These are phyloP conservation scores for Buathra laborator DNA, from an alignment of 2,888 invertebrate genomes.

Conservation along the genomic window DNA sequence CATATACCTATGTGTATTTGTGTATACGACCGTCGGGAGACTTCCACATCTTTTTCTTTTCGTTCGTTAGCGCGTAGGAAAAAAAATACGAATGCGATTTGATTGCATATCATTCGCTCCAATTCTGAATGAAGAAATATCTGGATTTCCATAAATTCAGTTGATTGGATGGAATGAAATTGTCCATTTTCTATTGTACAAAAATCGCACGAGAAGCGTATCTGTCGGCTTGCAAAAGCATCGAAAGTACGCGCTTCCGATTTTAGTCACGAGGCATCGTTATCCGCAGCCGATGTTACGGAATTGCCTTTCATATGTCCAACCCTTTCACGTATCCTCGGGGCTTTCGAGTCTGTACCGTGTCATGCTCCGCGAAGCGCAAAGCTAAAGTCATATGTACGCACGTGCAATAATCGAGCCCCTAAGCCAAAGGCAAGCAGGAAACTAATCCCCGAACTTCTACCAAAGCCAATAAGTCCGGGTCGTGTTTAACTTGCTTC, in stretches of 20 bases:
- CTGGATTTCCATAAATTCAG: too few relatives aligned
- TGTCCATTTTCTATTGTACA: too few relatives aligned
- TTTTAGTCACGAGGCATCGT: background rate
- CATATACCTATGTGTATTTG: slow-evolving; percentile 13
- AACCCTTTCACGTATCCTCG: slow-evolving; percentile 12
- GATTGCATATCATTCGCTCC: background rate
- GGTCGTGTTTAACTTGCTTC: slow-evolving; percentile 63
- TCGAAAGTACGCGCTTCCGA: too few relatives aligned
- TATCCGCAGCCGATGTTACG: background rate
- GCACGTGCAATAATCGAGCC: slow-evolving; percentile 55
- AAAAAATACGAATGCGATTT: too few relatives aligned
- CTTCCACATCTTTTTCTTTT: background rate
- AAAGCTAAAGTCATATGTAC: slow-evolving; percentile 31
- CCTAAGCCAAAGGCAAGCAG: slow-evolving; percentile 46
- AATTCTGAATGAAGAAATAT: background rate
- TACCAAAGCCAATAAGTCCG: slow-evolving; percentile 62
- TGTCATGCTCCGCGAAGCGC: slow-evolving; percentile 13
- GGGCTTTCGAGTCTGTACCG: background rate
- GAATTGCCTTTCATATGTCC: slow-evolving; percentile 12
- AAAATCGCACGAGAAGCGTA: background rate
- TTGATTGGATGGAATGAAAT: too few relatives aligned
- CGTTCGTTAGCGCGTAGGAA: too few relatives aligned
- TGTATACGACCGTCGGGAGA: slow-evolving; percentile 6
- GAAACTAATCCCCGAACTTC: slow-evolving; percentile 68
- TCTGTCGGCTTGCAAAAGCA: background rate